Percentiles rank a stretch among this genome's conserved stretches.
Conservation (phyloP, 1,140 invertebrate genomes). For the Saxidomus purpurata region DNA sequence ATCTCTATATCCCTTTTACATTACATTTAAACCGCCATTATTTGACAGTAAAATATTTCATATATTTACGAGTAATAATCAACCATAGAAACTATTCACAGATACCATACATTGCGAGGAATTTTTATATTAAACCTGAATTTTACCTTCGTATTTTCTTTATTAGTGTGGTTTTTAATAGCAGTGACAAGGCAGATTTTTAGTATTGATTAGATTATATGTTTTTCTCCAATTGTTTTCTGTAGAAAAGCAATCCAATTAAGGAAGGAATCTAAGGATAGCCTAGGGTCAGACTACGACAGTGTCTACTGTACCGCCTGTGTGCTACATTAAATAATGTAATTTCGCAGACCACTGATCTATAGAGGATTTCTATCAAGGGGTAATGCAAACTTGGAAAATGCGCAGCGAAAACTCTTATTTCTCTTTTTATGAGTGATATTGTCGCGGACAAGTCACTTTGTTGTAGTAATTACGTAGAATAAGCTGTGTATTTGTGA, state of each 20-base stretch:
- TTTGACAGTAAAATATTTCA: slow-evolving; percentile 11
- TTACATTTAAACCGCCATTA: slow-evolving; percentile 12
- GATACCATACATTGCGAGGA: neutral
- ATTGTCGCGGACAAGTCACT: slow-evolving; percentile 38
- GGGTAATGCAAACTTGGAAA: slow-evolving; percentile 56
- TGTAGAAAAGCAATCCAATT: slow-evolving; percentile 64
- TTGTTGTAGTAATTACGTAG: slow-evolving; percentile 58
- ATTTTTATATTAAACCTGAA: neutral
- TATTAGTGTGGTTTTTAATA: neutral
- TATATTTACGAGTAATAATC: neutral
- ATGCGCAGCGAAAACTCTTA: slow-evolving; percentile 30
- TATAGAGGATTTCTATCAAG: slow-evolving; percentile 48
- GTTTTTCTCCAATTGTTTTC: slow-evolving; percentile 52
- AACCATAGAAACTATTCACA: neutral
- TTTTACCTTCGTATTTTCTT: neutral
- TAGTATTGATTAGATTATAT: slow-evolving; percentile 33
- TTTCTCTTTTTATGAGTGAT: slow-evolving; percentile 18
- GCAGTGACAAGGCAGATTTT: slow-evolving; percentile 17
- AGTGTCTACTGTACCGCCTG: slow-evolving; percentile 20
- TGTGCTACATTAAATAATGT: slow-evolving; percentile 67
- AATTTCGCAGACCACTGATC: slow-evolving; percentile 63
- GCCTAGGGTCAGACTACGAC: slow-evolving; percentile 51
- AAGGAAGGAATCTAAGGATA: neutral
- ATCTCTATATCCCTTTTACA: neutral
- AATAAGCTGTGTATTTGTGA: slow-evolving; percentile 50